These are phyloP conservation scores for Carcharodon carcharias DNA, from an alignment of 2,797 vertebrate genomes.

Conservation along the genomic window DNA sequence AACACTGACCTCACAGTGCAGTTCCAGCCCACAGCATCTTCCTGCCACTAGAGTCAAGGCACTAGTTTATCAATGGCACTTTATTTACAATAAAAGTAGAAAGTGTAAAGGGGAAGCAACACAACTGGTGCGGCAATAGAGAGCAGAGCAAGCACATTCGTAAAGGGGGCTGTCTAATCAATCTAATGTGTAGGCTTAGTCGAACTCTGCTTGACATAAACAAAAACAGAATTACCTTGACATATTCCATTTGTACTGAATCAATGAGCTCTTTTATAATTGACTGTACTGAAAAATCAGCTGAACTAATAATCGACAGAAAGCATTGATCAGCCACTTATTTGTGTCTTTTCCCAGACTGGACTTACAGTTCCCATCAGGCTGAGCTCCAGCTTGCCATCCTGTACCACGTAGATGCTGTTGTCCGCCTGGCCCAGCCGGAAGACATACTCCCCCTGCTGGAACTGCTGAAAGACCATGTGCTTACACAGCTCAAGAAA, in stretches of 20 bases:
- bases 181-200: not conserved
- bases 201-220: not conserved
- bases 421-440: constrained; percentile 80
- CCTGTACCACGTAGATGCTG: constrained; percentile 93
- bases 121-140: too few species aligned
- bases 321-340: not conserved
- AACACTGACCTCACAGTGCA: not conserved
- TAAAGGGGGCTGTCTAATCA: not conserved
- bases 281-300: not conserved
- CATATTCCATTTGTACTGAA: not conserved
- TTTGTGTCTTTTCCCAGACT: not conserved
- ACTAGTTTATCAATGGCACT: not conserved
- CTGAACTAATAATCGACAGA: not conserved
- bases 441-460: constrained; percentile 87
- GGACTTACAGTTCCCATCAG: constrained; percentile 68
- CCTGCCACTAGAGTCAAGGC: not conserved
- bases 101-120: not conserved
- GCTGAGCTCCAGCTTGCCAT: constrained; percentile 86
- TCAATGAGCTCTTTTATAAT: not conserved
- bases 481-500: constrained; percentile 91
- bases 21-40: not conserved
- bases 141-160: not conserved
- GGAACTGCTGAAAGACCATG: constrained; percentile 84
- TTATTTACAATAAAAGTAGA: not conserved
- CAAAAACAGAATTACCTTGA: too few species aligned